Percentiles rank a stretch among this genome's conserved stretches.
phyloP scores from a whole-genome alignment of 2,113 vertebrate genomes.

The Herpailurus yagouaroundi region DNA sequence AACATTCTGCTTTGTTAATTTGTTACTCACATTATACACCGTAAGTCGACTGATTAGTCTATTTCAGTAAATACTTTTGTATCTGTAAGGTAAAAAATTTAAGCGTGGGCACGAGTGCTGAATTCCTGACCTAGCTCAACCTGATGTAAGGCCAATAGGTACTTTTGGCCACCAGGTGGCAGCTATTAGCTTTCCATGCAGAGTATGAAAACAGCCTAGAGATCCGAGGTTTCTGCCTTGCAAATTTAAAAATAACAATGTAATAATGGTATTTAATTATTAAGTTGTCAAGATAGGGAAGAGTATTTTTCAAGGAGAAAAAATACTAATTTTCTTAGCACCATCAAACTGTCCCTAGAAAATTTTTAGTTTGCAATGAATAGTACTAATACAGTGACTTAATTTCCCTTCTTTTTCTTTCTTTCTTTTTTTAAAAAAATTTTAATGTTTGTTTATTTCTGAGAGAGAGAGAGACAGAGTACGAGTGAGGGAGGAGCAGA shows the following conservation, averaged over 20 bases:
- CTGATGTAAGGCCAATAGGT: neutral
- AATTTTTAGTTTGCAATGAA: neutral
- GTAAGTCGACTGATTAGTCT: neutral
- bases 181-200: conserved; percentile 12
- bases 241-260: conserved; percentile 16
- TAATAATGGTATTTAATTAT: conserved; percentile 13
- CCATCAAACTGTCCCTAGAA: neutral
- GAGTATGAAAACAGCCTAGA: neutral
- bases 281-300: neutral
- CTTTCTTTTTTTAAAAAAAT: no score
- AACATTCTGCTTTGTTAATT: neutral
- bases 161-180: conserved; percentile 61
- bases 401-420: neutral
- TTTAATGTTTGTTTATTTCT: no score
- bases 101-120: neutral
- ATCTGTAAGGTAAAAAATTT: conserved; percentile 1
- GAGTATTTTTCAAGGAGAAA: conserved; percentile 2
- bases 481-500: no score
- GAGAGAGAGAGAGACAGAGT: no score
- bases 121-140: neutral
- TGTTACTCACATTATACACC: neutral
- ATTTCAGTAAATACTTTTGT: neutral
- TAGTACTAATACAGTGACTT: neutral
- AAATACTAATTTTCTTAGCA: conserved; percentile 27
- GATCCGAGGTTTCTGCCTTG: neutral